Percentiles rank a stretch among this genome's conserved stretches.
Evolutionary conservation across 2,797 vertebrate genomes (phyloP).

Genomic region (Intellagama lesueurii): DNA sequence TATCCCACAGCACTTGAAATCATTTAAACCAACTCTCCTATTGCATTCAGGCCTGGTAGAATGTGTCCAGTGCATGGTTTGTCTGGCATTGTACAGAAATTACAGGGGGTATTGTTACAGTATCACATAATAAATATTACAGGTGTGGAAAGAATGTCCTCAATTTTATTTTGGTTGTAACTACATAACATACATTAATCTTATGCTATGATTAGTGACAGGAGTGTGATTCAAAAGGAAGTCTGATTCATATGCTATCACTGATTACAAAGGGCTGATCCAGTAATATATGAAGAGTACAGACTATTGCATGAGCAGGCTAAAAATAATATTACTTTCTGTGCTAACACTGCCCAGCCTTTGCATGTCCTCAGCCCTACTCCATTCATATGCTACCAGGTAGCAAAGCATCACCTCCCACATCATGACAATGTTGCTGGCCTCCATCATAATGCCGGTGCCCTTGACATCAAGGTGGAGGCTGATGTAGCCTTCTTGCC

Average conservation of each 20-base stretch:
- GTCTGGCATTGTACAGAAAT: not conserved
- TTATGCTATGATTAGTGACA: no score
- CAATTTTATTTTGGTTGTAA: slow-evolving; percentile 28
- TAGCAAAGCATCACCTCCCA: not conserved
- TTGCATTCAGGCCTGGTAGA: not conserved
- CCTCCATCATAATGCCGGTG: no score
- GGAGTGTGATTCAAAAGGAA: not conserved
- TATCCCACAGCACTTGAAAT: not conserved
- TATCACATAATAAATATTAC: not conserved
- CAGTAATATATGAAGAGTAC: not conserved
- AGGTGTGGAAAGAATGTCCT: slow-evolving; percentile 31
- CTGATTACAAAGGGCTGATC: not conserved
- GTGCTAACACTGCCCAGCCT: not conserved
- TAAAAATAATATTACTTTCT: not conserved
- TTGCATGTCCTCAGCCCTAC: not conserved
- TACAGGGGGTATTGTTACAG: not conserved
- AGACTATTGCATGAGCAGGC: not conserved
- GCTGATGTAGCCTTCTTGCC: no score
- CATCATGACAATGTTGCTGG: not conserved
- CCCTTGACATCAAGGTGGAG: no score
- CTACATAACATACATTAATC: no score
- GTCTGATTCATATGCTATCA: not conserved
- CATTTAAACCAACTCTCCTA: not conserved
- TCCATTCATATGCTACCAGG: not conserved
- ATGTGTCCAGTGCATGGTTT: not conserved